Evolutionary conservation across 2,888 invertebrate genomes (phyloP).

Genomic region (Ophioninae sp.): DNA sequence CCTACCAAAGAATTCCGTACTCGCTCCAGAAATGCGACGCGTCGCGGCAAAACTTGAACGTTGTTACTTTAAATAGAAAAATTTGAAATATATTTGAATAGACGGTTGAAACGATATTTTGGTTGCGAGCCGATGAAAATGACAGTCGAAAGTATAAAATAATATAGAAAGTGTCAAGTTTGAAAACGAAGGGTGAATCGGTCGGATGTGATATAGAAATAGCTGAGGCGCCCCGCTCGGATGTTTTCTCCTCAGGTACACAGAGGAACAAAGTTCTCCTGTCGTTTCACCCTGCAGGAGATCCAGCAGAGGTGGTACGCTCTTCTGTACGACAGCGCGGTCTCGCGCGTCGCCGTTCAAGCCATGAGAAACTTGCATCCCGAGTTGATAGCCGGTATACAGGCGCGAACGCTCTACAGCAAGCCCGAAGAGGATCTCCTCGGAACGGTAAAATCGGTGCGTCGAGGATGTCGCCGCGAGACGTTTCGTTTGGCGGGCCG

Average conservation of each 20-base stretch:
- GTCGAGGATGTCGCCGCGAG: too few relatives aligned
- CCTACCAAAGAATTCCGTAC: too few relatives aligned
- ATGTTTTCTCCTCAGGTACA: conserved; percentile 84
- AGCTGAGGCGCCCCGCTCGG: background rate
- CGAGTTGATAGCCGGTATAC: conserved; percentile 92
- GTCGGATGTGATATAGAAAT: background rate
- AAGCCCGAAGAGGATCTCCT: conserved; percentile 94
- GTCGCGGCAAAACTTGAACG: too few relatives aligned
- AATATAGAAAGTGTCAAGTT: background rate
- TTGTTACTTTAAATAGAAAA: too few relatives aligned
- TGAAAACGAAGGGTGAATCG: background rate
- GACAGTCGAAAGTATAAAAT: too few relatives aligned
- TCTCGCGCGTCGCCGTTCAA: conserved; percentile 94
- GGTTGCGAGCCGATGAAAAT: too few relatives aligned
- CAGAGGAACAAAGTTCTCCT: conserved; percentile 96
- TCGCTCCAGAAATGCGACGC: too few relatives aligned
- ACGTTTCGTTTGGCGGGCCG: too few relatives aligned
- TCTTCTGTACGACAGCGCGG: conserved; percentile 95
- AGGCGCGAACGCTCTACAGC: conserved; percentile 94
- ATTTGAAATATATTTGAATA: too few relatives aligned
- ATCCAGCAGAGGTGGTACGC: conserved; percentile 98
- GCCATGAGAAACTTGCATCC: conserved; percentile 97
- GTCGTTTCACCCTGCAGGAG: conserved; percentile 95
- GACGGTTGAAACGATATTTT: too few relatives aligned
- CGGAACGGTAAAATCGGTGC: conserved; percentile 90